Conservation (phyloP, 2,888 invertebrate genomes). For the Arge pagana region DNA sequence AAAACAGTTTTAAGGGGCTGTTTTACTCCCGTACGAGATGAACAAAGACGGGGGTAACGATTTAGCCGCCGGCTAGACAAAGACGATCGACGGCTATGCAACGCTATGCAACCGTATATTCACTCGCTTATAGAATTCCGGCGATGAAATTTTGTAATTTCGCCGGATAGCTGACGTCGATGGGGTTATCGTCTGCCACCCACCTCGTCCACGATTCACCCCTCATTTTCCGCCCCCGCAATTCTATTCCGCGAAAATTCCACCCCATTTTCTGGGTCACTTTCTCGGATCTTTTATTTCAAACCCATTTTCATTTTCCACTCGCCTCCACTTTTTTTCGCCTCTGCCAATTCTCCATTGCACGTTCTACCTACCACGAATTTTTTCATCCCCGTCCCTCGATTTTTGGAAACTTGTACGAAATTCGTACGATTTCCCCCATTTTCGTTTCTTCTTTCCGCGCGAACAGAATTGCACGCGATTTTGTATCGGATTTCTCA, state of each 20-base stretch:
- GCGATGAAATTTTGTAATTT: conserved; percentile 20
- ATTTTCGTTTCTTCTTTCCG: too few relatives aligned
- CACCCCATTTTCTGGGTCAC: too few relatives aligned
- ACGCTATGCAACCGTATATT: conserved; percentile 3
- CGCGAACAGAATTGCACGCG: too few relatives aligned
- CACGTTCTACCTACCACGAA: not conserved
- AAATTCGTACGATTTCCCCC: too few relatives aligned
- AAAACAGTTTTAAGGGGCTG: conserved; percentile 59
- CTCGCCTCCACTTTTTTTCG: not conserved
- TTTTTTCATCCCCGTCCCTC: too few relatives aligned
- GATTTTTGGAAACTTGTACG: too few relatives aligned
- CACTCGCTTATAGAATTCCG: conserved; percentile 10
- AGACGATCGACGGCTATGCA: conserved; percentile 9
- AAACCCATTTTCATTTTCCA: not conserved
- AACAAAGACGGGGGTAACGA: conserved; percentile 12
- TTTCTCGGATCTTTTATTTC: too few relatives aligned
- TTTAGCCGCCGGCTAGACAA: not conserved
- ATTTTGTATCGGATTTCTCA: too few relatives aligned
- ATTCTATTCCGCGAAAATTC: too few relatives aligned
- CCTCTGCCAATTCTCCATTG: not conserved
- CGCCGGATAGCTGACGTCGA: not conserved
- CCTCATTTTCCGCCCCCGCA: not conserved
- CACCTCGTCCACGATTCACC: not conserved
- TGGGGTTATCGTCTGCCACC: not conserved
- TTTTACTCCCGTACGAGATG: conserved; percentile 51